A percentile compares a stretch with the other conserved stretches of the same genome.
Evolutionary conservation across 2,113 vertebrate species (phyloP).

Genomic region (Dicrurus megarhynchus): DNA sequence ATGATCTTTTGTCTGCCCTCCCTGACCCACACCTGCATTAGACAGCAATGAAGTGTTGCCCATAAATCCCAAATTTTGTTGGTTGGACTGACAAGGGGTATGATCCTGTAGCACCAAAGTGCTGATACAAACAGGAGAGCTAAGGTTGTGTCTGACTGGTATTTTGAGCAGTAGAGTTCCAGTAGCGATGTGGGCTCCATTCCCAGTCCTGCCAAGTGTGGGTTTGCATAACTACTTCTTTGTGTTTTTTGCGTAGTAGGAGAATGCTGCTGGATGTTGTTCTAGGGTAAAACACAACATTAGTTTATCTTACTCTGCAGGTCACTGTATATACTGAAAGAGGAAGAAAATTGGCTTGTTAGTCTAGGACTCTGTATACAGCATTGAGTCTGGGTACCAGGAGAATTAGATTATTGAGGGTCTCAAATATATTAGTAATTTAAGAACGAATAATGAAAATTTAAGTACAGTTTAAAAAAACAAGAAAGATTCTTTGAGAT

Average conservation of each 20-base stretch:
- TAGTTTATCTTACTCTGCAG: neutral
- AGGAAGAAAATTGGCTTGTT: neutral
- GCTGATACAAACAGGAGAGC: neutral
- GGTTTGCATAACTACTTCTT: neutral
- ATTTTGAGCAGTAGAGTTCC: neutral
- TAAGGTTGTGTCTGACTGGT: neutral
- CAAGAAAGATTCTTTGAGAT: neutral
- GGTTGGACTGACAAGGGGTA: rapidly evolving
- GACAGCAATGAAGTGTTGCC: neutral
- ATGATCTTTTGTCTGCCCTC: neutral
- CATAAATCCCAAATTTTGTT: neutral
- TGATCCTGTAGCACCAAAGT: neutral
- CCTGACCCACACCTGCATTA: neutral
- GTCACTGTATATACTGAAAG: neutral
- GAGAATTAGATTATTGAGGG: neutral
- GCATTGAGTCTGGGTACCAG: neutral
- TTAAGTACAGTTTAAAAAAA: neutral
- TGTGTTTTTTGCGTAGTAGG: neutral
- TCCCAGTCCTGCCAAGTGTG: neutral
- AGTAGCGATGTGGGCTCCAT: neutral
- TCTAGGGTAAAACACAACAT: neutral
- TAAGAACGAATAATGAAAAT: neutral
- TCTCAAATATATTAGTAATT: neutral
- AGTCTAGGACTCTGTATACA: neutral
- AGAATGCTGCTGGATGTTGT: neutral